Base-by-base conservation (phyloP, 1,140 invertebrate genomes). In the Hermetia illucens region DNA sequence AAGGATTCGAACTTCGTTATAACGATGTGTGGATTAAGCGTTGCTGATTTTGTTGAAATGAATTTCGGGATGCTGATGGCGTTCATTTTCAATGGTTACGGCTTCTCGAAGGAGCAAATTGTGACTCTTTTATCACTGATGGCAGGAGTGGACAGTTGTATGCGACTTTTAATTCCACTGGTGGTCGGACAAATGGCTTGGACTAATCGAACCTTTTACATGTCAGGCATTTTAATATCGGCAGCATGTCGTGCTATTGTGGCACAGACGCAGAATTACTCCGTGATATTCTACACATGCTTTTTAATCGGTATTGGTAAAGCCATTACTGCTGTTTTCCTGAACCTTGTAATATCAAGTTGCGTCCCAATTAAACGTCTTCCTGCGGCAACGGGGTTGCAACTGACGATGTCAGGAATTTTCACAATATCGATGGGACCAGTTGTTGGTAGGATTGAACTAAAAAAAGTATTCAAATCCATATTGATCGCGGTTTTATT, bases 51-150 rank as follows among this genome's bases (percentile, higher is more conserved):
- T 38, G 70, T 69, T 21, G 77, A 81, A 55, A 55, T 79, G 24
- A 79, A 78, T 49, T 79, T 80, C 55, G 72, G 75, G 1, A 58
- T 79, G 6, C 53, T 79, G 19, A 75, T 73, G 0, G 75, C 76
- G 2, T 77, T 79, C 41, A 75, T 81, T 20, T 51, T 81, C 6
- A 61, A 63, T 6, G 74, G 76, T 43, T 73, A 65, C 36, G 65
- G 67, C 1, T 65, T 74, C 37, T 45, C 49, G 1, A 72, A 70
- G 34, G 30, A 45, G 0, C 63, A 76, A 57, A 66, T 72, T 4
- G 74, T 74, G 0, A 55, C 65, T 5, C 69, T 70, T 27, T 71
- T 78, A 66, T 77, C 75, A 9, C 48, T 73, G 21, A 48, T 77
- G 22, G 74, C 66, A 10, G 61, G 63, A 34, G 60, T 72, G 21